Conservation (phyloP, 2,888 invertebrate species). For the Coecobrya sp. region DNA sequence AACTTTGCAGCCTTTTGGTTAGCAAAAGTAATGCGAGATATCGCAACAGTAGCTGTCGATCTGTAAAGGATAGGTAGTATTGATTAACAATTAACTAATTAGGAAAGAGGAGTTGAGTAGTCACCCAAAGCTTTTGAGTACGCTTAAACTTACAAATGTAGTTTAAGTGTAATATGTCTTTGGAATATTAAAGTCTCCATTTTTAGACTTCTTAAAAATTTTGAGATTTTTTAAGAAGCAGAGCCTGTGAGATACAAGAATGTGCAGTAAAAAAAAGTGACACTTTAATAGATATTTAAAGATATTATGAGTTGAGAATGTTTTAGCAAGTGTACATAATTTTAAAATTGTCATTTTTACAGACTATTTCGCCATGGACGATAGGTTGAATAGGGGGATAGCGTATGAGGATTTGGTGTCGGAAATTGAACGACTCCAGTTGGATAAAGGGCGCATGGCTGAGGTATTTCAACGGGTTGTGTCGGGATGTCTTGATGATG, state of each 20-base stretch:
- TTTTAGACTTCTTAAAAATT: conserved; percentile 55
- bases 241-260: conserved; percentile 53
- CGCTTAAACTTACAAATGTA: conserved; percentile 8
- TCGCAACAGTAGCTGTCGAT: too few relatives aligned
- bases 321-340: too few relatives aligned
- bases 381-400: background rate
- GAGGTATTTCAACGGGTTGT: conserved; percentile 43
- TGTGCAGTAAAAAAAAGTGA: too few relatives aligned
- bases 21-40: too few relatives aligned
- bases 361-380: conserved; percentile 55
- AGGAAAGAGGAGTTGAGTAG: too few relatives aligned
- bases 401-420: background rate
- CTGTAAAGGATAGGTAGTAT: too few relatives aligned
- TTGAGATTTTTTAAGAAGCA: conserved; percentile 25
- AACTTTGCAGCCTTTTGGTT: too few relatives aligned
- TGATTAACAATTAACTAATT: too few relatives aligned
- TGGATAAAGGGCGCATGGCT: conserved; percentile 60
- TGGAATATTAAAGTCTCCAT: conserved; percentile 59
- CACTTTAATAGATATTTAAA: too few relatives aligned
- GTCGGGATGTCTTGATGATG: background rate
- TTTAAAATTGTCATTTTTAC: too few relatives aligned
- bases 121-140: conserved; percentile 53
- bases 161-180: conserved; percentile 53
- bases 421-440: conserved; percentile 16
- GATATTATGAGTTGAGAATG: too few relatives aligned